Evolutionary conservation across 2,113 vertebrate species (phyloP), one percentile per base, ranked within the genome.

Genomic region (Tragelaphus strepsiceros): DNA sequence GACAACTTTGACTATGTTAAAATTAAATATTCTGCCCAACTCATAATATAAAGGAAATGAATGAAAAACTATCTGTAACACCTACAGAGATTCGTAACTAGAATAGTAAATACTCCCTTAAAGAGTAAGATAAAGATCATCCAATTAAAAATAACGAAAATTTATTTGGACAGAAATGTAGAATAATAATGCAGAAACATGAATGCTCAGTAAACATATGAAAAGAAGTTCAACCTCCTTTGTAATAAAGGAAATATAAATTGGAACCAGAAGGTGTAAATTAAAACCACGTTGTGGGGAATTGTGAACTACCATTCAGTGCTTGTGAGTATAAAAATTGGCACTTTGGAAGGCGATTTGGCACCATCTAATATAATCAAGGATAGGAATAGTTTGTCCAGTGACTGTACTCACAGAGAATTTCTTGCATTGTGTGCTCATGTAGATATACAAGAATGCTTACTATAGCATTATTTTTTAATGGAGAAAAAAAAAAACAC

Each of bases 221-320:
- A 85, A 91, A 93, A 86, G 49, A 80, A 86, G 32, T 82, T 91
- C n/a, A 95, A 85, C 19, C 39, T 83, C 80, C 32, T 92, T 93
- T 86, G 87, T 84, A 82, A 77, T 61, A 94, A 86, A 78, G 32
- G 19, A 71, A 95, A 88, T 91, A 91, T 67, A 95, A 91, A 90
- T 96, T 88, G 92, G 80, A 83, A 90, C 28, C 78, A 95, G 80
- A 97, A 98, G 46, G 71, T 96, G 35, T 90, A 89, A 89, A 89
- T 95, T 96, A 96, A 96, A 98, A 53, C 90, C 10, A 62, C 24
- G 2, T 49, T 46, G 54, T 61, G 6, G 53, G 49, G 7, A 92
- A 64, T 84, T 71, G 67, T 51, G 61, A 95, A 58, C 77, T 58
- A 54, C 80, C 64, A 84, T 93, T 90, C 54, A 56, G 80, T 51